Conservation (phyloP, 2,888 invertebrate species). For the Nipponacmea schrenckii region DNA sequence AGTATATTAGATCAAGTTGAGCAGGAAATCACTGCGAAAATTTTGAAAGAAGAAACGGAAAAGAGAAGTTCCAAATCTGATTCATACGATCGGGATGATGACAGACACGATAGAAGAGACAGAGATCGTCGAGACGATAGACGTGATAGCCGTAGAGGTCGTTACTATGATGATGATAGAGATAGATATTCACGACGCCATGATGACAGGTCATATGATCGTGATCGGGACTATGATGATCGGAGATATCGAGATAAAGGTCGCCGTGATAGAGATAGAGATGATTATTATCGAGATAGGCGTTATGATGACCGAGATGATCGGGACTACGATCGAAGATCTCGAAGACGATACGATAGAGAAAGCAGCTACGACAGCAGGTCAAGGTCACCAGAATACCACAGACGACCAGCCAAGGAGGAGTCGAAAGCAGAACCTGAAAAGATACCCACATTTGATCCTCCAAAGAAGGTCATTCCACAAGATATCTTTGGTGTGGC, state of each 20-base stretch:
- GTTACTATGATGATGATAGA: slow-evolving; percentile 31
- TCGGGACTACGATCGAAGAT: slow-evolving; percentile 5
- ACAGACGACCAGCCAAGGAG: slow-evolving; percentile 10
- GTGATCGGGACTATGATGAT: slow-evolving; percentile 14
- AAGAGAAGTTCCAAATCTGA: slow-evolving; percentile 13
- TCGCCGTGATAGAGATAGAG: slow-evolving; percentile 28
- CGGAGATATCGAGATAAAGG: slow-evolving; percentile 18
- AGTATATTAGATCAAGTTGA: slow-evolving; percentile 24
- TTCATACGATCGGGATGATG: slow-evolving; percentile 26
- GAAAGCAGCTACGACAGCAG: slow-evolving; percentile 11
- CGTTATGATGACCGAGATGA: slow-evolving; percentile 18
- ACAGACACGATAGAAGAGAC: slow-evolving; percentile 21
- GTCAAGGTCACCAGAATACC: slow-evolving; percentile 15
- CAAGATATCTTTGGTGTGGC: neutral
- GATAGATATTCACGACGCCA: slow-evolving; percentile 27
- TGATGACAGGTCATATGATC: slow-evolving; percentile 6
- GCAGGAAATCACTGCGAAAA: slow-evolving; percentile 24
- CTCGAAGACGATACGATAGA: slow-evolving; percentile 6
- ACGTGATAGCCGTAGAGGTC: slow-evolving; percentile 23
- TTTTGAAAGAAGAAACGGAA: slow-evolving; percentile 18
- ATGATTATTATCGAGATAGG: slow-evolving; percentile 15
- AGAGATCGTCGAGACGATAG: slow-evolving; percentile 14
- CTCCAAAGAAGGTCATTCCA: neutral
- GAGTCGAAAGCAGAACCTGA: neutral
- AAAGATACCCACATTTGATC: neutral